Evolutionary conservation across 2,888 invertebrate species (phyloP), one percentile per base, ranked within the genome.

Genomic region (Cerastis rubricosa): DNA sequence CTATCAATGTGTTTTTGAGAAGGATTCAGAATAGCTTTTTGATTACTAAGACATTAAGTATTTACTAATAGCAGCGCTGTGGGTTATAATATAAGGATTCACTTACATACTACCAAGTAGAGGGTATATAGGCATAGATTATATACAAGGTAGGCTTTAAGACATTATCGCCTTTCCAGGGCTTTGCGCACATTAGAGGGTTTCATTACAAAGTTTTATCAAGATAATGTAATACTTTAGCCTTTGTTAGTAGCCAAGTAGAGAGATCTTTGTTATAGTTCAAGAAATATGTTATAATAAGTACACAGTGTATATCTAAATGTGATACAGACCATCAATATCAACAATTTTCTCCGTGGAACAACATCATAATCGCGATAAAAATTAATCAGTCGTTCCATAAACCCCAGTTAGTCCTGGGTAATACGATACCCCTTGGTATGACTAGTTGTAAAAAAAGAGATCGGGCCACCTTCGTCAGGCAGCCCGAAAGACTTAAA

Each of bases 141-240:
- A 81, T 61, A n/a, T 35, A 40, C 29, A 67, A 74, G 47, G 40
- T 63, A 63, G 17, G 47, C 47, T 57, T 29, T 43, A 70, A 35
- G 17, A 71, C 57, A 64, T 71, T 78, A 78, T 81, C 75, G 59
- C 51, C 40, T 74, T 74, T 81, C 66, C 81, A 74, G 75, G 66
- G 66, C 75, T 74, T 81, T 74, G 75, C 66, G 7, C 75, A 81
- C 75, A 49, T 79, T 74, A 81, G 22, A 65, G 43, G 29, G 45
- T 81, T 81, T 47, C n/a, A 63, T 81, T 78, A 81, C 35, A 74
- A 63, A 81, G 43, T 22, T 74, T 57, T 54, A 78, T 78, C 81
- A 74, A 81, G 61, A 81, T 59, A 29, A 59, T 59, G 29, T 81
- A 54, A 54, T 47, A 59, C 43, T 80, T 79, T 17, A 49, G 22